These are phyloP conservation scores for Lepus townsendii DNA, from an alignment of 2,797 vertebrate genomes.

Conservation along the genomic window DNA sequence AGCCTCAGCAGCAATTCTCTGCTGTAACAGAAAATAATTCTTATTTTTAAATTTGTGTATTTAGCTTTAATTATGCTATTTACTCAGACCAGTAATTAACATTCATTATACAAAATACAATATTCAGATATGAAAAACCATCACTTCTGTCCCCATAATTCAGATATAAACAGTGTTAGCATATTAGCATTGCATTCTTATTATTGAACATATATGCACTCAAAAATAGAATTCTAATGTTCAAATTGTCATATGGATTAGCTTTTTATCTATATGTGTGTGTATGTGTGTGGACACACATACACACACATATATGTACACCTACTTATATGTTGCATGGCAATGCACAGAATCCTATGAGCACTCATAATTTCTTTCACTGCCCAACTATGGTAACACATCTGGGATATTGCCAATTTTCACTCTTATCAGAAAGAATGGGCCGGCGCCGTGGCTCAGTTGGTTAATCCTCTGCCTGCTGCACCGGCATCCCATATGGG, in stretches of 20 bases:
- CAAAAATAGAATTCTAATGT: not conserved
- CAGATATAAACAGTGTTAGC: not conserved
- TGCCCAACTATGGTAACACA: not conserved
- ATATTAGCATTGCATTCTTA: not conserved
- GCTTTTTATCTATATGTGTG: not conserved
- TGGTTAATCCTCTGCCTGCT: no score
- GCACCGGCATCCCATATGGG: no score
- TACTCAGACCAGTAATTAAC: not conserved
- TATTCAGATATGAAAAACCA: conserved; percentile 10
- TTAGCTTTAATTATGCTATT: conserved; percentile 42
- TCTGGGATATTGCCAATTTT: not conserved
- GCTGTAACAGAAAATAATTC: not conserved
- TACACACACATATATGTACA: not conserved
- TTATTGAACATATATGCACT: not conserved
- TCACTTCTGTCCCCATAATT: not conserved
- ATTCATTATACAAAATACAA: not conserved
- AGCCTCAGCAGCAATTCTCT: not conserved
- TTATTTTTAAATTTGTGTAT: not conserved
- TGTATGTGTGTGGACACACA: no score
- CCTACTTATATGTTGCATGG: not conserved
- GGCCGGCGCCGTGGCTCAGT: no score
- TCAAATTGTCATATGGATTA: not conserved
- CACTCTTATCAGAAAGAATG: not conserved
- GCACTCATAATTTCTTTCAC: not conserved
- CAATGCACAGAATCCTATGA: not conserved